These are phyloP conservation scores for Coecobrya sp. DNA, from an alignment of 2,888 invertebrate genomes.

Conservation along the genomic window DNA sequence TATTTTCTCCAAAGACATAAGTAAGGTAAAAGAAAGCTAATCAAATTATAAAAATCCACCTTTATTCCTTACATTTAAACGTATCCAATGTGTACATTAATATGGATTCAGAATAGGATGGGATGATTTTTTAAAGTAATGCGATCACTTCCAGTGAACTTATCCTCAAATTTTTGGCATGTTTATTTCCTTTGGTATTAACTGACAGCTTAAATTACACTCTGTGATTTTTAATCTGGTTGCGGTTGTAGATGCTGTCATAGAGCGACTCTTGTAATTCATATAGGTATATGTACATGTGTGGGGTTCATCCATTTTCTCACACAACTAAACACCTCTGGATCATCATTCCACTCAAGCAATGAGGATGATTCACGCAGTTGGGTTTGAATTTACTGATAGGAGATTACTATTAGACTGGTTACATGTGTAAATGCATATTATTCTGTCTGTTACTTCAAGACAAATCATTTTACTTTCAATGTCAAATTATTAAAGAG, in stretches of 20 bases:
- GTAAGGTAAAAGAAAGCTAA: not conserved
- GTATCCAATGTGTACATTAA: not conserved
- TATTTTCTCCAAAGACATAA: no score
- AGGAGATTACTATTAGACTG: not conserved
- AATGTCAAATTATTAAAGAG: slow-evolving; percentile 24
- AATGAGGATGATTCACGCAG: slow-evolving; percentile 13
- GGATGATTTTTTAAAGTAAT: not conserved
- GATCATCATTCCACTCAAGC: not conserved
- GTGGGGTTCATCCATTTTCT: slow-evolving; percentile 4
- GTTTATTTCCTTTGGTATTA: slow-evolving; percentile 68
- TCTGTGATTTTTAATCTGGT: not conserved
- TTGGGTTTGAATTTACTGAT: not conserved
- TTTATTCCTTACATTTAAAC: not conserved
- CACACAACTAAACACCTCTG: slow-evolving; percentile 6
- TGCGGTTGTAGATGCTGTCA: not conserved
- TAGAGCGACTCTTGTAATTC: not conserved
- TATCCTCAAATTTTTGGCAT: slow-evolving; percentile 45
- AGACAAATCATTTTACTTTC: slow-evolving; percentile 36
- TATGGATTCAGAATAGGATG: not conserved
- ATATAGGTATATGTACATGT: not conserved
- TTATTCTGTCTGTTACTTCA: not conserved
- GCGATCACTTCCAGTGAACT: not conserved
- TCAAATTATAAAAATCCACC: slow-evolving; percentile 38
- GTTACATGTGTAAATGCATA: slow-evolving; percentile 2
- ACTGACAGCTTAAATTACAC: slow-evolving; percentile 61